Base-by-base conservation (phyloP, 2,113 vertebrate genomes). In the Meriones unguiculatus region DNA sequence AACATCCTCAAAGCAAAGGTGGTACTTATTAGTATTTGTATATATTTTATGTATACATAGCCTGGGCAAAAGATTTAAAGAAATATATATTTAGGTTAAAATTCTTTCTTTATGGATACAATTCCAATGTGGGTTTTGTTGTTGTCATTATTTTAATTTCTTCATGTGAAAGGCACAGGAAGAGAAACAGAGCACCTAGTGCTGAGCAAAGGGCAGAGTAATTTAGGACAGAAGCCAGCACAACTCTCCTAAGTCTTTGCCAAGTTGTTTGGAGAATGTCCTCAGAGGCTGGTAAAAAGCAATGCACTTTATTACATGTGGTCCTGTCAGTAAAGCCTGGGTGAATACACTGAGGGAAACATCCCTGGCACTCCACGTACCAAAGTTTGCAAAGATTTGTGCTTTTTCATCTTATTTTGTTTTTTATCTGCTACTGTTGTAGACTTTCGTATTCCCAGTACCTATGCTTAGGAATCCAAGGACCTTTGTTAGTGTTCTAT, bases 41-140 rank as follows among this genome's bases (percentile, higher is more conserved):
- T 65, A 28, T 89, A 57, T 41, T 85, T 95, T 88, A 59, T 72
- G 15, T 46, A 32, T 5, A 62, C 41, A 35, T 50, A 87, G 25
- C 5, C 22, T 38, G 3, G 67, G 70, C 62, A 76, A 69, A 90
- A 50, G 17, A n/a, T 52, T 62, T 57, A 25, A 78, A 2, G 11
- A 87, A 52, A 86, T 93, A 80, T 93, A 80, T 92, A 57, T 82
- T 90, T 85, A 91, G 67, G 67, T 81, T 92, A 41, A 90, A 46
- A 67, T 76, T 32, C 46, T 88, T 92, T 38, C 13, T 75, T 89
- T 85, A 41, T n/a, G 73, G 64, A 73, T 9, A 14, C 41, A 81
- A 17, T 72, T 70, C 11, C 82, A 41, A 2, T 84, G 22, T 5
- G 30, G 2, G 22, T 52, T 25, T 70, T 70, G 17, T 32, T 69